Percentiles rank a stretch among this genome's conserved stretches.
These are phyloP conservation scores for Choloepus hoffmanni DNA, from an alignment of 2,113 vertebrate genomes.

Conservation along the genomic window DNA sequence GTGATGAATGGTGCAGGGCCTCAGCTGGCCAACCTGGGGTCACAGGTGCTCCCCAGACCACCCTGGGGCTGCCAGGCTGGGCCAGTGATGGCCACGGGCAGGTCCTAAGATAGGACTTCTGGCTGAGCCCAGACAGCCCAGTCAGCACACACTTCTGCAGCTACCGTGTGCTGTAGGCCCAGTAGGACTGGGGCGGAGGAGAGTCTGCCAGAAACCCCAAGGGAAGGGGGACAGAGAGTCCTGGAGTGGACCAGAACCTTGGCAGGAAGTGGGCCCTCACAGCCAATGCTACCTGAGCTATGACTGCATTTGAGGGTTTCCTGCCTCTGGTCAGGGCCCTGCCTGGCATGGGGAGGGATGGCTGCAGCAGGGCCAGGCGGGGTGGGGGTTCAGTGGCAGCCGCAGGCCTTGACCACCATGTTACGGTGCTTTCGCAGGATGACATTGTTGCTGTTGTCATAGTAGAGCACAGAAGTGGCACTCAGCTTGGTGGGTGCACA, in stretches of 20 bases:
- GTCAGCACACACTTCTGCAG: neutral
- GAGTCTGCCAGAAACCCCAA: neutral
- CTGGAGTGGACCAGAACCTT: neutral
- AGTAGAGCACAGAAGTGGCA: slow-evolving; percentile 96
- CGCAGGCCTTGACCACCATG: slow-evolving; percentile 98
- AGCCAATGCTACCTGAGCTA: neutral
- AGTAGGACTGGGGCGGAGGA: neutral
- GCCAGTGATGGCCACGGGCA: neutral
- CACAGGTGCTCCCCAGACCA: neutral
- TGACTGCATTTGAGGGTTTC: neutral
- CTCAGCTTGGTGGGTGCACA: slow-evolving; percentile 97
- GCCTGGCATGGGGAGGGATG: rapidly evolving
- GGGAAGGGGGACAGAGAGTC: neutral
- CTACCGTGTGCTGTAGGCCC: neutral
- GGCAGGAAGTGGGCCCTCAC: neutral
- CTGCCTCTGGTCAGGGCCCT: neutral
- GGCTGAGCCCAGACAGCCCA: neutral
- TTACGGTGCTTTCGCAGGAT: slow-evolving; percentile 98
- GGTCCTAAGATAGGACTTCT: neutral
- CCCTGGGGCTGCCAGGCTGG: neutral
- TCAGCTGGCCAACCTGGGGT: neutral
- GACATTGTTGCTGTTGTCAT: slow-evolving; percentile 97
- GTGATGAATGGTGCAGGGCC: neutral
- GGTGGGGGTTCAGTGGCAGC: slow-evolving; percentile 89
- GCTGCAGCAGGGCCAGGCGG: rapidly evolving